phyloP scores from a whole-genome alignment of 1,140 invertebrate species.

The Tribolium castaneum region DNA sequence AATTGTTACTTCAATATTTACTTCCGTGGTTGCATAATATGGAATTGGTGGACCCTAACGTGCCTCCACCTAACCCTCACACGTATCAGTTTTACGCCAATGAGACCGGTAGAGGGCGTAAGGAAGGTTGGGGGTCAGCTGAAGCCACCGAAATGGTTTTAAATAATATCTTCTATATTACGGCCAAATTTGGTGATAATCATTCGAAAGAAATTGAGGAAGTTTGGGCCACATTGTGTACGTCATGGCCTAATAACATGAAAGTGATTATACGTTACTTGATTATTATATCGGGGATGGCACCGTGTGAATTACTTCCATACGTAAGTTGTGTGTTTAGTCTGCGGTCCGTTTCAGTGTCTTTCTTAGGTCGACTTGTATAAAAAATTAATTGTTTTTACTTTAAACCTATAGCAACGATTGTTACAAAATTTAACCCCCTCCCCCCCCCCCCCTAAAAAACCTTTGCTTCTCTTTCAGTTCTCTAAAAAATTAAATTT shows the following conservation, averaged over 20 bases:
- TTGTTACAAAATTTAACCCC: no score
- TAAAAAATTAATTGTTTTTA: no score
- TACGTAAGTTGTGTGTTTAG: slow-evolving; percentile 74
- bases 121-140: slow-evolving; percentile 95
- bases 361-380: no score
- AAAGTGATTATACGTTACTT: slow-evolving; percentile 98
- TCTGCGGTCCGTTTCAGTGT: slow-evolving; percentile 1
- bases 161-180: slow-evolving; percentile 99
- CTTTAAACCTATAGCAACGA: no score
- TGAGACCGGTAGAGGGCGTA: slow-evolving; percentile 75
- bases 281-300: slow-evolving; percentile 95
- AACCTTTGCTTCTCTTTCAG: no score
- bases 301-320: slow-evolving; percentile 89
- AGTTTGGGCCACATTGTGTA: slow-evolving; percentile 94
- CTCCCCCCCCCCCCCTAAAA: no score
- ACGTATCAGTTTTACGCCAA: slow-evolving; percentile 84
- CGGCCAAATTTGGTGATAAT: slow-evolving; percentile 95
- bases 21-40: slow-evolving; percentile 98
- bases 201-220: slow-evolving; percentile 96
- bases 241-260: slow-evolving; percentile 96
- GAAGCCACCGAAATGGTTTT: slow-evolving; percentile 99
- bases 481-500: no score
- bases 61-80: slow-evolving; percentile 85
- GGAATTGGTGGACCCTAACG: slow-evolving; percentile 96
- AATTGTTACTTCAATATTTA: slow-evolving; percentile 90